phyloP scores from a whole-genome alignment of 2,113 vertebrate species.

The Misgurnus anguillicaudatus region DNA sequence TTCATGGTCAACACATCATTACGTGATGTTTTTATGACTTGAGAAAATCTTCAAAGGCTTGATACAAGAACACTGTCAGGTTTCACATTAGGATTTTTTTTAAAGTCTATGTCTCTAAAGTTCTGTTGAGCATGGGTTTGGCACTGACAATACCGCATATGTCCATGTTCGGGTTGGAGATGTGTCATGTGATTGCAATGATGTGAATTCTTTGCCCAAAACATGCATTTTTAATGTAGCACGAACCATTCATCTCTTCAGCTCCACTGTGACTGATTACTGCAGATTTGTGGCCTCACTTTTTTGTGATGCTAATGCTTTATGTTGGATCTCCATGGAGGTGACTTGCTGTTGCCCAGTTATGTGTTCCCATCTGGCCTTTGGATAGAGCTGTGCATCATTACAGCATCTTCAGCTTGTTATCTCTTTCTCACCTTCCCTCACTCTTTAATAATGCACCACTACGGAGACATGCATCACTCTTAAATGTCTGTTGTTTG shows the following conservation, averaged over 20 bases:
- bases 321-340: conserved; percentile 37
- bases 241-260: not conserved
- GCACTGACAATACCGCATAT: not conserved
- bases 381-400: conserved; percentile 36
- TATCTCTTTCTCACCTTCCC: conserved; percentile 28
- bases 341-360: conserved; percentile 39
- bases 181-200: not conserved
- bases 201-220: not conserved
- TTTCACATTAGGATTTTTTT: not conserved
- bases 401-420: conserved; percentile 49
- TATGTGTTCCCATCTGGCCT: conserved; percentile 19
- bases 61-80: not conserved
- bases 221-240: not conserved
- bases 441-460: conserved; percentile 53
- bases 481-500: conserved; percentile 45
- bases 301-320: conserved; percentile 32
- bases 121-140: not conserved
- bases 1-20: too few relatives aligned
- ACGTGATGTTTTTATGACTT: too few relatives aligned
- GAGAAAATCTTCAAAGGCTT: not conserved
- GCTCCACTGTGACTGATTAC: conserved; percentile 12
- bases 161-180: not conserved
- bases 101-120: too few relatives aligned
- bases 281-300: conserved; percentile 7
- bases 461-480: conserved; percentile 31